Percentiles rank a stretch among this genome's conserved stretches.
These are phyloP conservation scores for Tautogolabrus adspersus DNA, from an alignment of 2,113 vertebrate species.

Conservation along the genomic window DNA sequence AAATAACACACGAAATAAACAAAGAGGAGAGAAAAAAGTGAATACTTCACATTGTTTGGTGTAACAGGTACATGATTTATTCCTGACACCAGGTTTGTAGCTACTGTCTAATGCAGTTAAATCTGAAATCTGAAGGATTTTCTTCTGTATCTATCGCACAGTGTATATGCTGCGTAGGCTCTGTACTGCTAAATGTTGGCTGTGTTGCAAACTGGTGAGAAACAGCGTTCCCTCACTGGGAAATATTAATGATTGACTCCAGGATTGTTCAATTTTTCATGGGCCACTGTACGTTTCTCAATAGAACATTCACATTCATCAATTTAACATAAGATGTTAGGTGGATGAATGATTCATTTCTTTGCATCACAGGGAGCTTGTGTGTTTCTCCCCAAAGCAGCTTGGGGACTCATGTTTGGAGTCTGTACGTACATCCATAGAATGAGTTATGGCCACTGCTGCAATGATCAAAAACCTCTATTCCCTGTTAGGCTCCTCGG, in stretches of 20 bases:
- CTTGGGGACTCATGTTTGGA: conserved; percentile 18
- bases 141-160: background rate
- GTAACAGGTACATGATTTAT: no score
- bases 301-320: conserved; percentile 17
- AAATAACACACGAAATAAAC: no score
- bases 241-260: background rate
- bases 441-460: conserved; percentile 35
- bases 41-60: background rate
- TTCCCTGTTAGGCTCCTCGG: conserved; percentile 28
- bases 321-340: conserved; percentile 10
- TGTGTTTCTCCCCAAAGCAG: conserved; percentile 7
- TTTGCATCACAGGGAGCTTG: conserved; percentile 9
- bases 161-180: background rate
- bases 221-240: background rate
- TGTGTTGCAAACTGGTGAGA: background rate
- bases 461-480: conserved; percentile 41
- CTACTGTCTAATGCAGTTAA: background rate
- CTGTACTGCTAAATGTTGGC: background rate
- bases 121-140: background rate
- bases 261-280: conserved; percentile 10
- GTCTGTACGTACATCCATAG: conserved; percentile 29
- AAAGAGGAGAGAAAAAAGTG: background rate
- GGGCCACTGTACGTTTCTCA: background rate
- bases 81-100: background rate
- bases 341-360: conserved; percentile 34